Evolutionary conservation across 2,113 vertebrate genomes (phyloP).

Genomic region (Tauraco erythrolophus): DNA sequence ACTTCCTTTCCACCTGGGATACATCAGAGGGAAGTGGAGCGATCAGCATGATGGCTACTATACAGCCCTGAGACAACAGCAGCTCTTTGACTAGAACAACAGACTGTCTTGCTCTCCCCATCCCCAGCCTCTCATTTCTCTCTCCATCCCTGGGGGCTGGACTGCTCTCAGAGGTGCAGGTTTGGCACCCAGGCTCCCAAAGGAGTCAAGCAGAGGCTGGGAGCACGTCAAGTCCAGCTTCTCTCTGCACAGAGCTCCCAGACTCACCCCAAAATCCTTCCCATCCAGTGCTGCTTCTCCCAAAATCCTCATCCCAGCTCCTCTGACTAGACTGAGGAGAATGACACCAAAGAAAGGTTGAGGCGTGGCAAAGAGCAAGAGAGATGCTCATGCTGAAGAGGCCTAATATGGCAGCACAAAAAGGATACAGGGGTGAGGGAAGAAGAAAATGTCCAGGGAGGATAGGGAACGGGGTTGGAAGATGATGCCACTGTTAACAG

Average conservation of each 20-base stretch:
- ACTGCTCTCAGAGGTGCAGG: fast-evolving
- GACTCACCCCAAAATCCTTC: neutral
- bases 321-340: neutral
- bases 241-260: neutral
- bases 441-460: neutral
- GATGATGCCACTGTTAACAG: neutral
- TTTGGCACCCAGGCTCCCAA: neutral
- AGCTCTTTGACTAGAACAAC: neutral
- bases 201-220: neutral
- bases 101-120: neutral
- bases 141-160: neutral
- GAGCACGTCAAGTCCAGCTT: neutral
- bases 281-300: neutral
- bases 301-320: neutral
- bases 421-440: neutral
- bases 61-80: neutral
- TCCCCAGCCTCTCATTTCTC: neutral
- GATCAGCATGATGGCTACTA: conserved; percentile 3
- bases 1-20: conserved; percentile 56
- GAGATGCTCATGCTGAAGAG: neutral
- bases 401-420: neutral
- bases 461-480: neutral
- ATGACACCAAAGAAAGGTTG: neutral
- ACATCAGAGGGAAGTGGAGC: conserved; percentile 21
- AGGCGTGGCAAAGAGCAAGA: neutral